These are phyloP conservation scores for Dysmachus trigonus DNA, from an alignment of 2,888 invertebrate genomes.

Conservation along the genomic window DNA sequence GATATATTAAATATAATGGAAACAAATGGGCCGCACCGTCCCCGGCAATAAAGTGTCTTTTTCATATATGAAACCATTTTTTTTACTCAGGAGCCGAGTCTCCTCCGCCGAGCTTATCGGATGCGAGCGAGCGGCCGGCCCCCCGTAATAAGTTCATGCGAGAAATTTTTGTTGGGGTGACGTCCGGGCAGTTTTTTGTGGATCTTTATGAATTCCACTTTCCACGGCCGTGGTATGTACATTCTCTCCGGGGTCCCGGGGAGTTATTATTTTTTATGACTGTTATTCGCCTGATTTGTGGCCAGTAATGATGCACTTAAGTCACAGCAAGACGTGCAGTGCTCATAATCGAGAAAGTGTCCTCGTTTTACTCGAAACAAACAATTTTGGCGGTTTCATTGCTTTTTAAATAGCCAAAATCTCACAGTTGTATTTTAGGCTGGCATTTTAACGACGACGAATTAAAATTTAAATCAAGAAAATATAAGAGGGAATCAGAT, in stretches of 20 bases:
- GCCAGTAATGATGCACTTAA: not conserved
- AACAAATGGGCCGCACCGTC: slow-evolving; percentile 50
- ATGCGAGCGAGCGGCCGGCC: not conserved
- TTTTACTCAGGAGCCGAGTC: not conserved
- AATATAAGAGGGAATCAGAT: not conserved
- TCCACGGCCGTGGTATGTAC: not conserved
- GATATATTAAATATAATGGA: slow-evolving; percentile 50
- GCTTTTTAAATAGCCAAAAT: not conserved
- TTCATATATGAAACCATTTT: slow-evolving; percentile 47
- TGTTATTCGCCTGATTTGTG: not conserved
- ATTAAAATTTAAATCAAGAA: not conserved
- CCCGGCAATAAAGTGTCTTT: slow-evolving; percentile 49
- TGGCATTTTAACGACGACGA: not conserved
- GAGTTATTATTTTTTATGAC: not conserved
- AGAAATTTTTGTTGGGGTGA: not conserved
- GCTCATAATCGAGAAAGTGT: not conserved
- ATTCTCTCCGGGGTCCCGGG: not conserved
- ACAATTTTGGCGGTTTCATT: not conserved
- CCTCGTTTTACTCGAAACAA: not conserved
- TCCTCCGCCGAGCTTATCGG: not conserved
- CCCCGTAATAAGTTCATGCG: not conserved
- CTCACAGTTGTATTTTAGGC: not conserved
- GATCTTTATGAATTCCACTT: not conserved
- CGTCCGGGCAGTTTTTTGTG: not conserved
- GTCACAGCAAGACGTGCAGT: not conserved